phyloP scores from a whole-genome alignment of 2,888 invertebrate genomes.

The Drosophila mettleri region DNA sequence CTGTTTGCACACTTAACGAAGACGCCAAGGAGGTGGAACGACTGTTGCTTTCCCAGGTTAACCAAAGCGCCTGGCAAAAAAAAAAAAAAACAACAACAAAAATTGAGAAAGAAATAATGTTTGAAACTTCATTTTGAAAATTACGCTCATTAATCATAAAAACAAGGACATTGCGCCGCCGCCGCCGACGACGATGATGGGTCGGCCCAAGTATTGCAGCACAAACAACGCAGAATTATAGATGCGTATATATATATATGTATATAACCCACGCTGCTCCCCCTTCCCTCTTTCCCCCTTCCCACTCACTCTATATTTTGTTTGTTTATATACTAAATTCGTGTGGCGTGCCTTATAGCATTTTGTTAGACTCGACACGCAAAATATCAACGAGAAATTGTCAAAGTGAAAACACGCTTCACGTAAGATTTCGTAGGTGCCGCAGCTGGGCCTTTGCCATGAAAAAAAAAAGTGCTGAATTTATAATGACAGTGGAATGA shows the following conservation, averaged over 20 bases:
- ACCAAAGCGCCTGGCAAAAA: constrained; percentile 10
- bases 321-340: neutral
- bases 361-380: constrained; percentile 65
- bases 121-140: constrained; percentile 69
- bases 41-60: constrained; percentile 25
- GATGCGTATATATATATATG: constrained; percentile 26
- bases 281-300: too few species aligned
- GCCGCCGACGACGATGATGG: constrained; percentile 28
- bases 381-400: constrained; percentile 48
- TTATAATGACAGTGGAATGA: neutral
- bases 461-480: neutral
- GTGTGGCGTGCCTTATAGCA: constrained; percentile 49
- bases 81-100: neutral
- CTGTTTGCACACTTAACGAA: constrained; percentile 76
- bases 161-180: constrained; percentile 17
- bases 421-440: constrained; percentile 20
- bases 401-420: constrained; percentile 23
- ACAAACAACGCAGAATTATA: constrained; percentile 26
- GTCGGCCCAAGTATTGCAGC: neutral
- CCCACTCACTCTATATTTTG: too few species aligned
- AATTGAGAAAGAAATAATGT: constrained; percentile 1
- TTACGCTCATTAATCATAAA: constrained; percentile 70
- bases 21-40: constrained; percentile 37
- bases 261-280: too few species aligned
- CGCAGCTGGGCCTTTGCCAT: neutral